phyloP scores from a whole-genome alignment of 2,797 vertebrate genomes.

The Anguilla anguilla region DNA sequence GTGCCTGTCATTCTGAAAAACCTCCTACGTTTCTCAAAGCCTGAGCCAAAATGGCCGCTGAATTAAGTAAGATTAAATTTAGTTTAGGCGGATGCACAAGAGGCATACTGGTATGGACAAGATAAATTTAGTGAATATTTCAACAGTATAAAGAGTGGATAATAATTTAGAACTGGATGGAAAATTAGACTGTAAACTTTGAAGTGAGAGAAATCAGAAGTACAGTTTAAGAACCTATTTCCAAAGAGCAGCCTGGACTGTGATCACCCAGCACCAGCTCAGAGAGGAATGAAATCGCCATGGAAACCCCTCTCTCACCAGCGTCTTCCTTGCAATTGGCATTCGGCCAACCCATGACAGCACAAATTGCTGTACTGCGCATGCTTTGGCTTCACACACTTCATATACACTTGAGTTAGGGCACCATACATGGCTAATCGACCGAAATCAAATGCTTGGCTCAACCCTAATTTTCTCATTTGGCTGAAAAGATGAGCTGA shows the following conservation, averaged over 20 bases:
- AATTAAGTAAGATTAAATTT: not conserved
- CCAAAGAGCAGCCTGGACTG: not conserved
- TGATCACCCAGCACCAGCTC: not conserved
- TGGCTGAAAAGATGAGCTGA: not conserved
- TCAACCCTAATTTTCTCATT: not conserved
- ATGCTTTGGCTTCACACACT: not conserved
- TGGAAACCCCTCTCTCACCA: not conserved
- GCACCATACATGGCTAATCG: not conserved
- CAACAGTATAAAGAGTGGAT: not conserved
- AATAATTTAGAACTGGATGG: not conserved
- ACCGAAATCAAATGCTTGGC: not conserved
- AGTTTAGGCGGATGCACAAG: not conserved
- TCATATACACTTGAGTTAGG: not conserved
- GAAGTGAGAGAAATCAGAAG: not conserved
- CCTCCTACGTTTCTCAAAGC: not conserved
- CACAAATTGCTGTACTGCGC: not conserved
- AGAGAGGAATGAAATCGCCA: not conserved
- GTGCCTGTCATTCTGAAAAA: not conserved
- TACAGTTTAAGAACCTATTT: not conserved
- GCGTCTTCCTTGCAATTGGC: not conserved
- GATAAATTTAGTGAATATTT: not conserved
- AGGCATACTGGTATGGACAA: not conserved
- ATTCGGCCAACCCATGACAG: not conserved
- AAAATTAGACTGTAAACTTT: not conserved
- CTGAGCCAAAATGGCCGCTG: not conserved